Evolutionary conservation across 2,888 invertebrate genomes (phyloP).

Genomic region (Myopa tessellatipennis): DNA sequence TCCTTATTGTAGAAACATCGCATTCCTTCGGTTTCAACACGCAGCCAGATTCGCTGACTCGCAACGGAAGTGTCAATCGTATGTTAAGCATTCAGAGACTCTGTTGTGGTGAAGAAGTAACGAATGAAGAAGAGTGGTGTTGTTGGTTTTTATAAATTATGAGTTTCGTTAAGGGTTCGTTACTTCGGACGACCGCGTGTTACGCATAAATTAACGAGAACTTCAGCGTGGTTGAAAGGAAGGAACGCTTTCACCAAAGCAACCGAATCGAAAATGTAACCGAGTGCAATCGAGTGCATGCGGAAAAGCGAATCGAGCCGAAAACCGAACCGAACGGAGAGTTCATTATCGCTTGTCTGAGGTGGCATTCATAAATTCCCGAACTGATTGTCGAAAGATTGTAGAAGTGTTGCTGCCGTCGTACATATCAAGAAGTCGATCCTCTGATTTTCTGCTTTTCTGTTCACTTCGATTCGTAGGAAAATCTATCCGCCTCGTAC

Average conservation of each 20-base stretch:
- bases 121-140: too few species aligned
- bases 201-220: slow-evolving; percentile 6
- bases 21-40: not conserved
- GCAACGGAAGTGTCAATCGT: slow-evolving; percentile 13
- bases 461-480: not conserved
- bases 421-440: not conserved
- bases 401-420: not conserved
- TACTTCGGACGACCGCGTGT: not conserved
- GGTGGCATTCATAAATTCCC: slow-evolving; percentile 8
- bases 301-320: not conserved
- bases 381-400: not conserved
- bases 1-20: not conserved
- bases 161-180: not conserved
- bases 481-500: not conserved
- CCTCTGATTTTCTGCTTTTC: not conserved
- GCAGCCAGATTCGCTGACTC: not conserved
- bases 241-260: not conserved
- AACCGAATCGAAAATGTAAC: not conserved
- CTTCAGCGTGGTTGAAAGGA: not conserved
- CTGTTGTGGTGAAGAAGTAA: too few species aligned
- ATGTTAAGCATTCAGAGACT: not conserved
- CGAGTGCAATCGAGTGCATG: not conserved
- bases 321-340: too few species aligned
- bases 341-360: not conserved
- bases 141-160: not conserved